These are phyloP conservation scores for Pegoplata infirma DNA, from an alignment of 2,888 invertebrate genomes.

Conservation along the genomic window DNA sequence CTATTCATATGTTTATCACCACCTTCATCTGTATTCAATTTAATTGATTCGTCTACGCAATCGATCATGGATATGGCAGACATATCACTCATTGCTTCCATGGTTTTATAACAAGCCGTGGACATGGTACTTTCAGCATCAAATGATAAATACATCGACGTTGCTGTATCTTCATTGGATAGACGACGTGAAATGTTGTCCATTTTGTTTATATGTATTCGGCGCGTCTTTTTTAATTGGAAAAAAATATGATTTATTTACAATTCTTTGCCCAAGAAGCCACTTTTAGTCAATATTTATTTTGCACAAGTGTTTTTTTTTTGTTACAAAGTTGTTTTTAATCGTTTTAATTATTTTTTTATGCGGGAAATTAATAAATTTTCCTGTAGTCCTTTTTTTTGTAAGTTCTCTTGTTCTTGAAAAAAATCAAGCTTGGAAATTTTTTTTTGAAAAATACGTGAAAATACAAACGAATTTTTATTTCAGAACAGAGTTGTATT, in stretches of 20 bases:
- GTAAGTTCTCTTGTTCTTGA: neutral
- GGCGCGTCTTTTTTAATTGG: neutral
- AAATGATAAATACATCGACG: conserved; percentile 72
- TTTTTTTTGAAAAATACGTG: too few relatives aligned
- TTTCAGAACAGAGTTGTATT: conserved; percentile 29
- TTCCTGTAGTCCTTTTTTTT: neutral
- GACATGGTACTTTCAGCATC: conserved; percentile 71
- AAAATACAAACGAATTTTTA: conserved; percentile 29
- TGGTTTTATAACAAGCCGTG: conserved; percentile 63
- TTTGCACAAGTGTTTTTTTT: neutral
- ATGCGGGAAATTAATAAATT: neutral
- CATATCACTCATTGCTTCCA: conserved; percentile 63
- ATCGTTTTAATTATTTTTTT: neutral
- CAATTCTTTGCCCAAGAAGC: neutral
- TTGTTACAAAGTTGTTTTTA: neutral
- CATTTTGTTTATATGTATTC: conserved; percentile 34
- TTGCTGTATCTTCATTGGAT: conserved; percentile 57
- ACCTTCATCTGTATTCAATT: conserved; percentile 19
- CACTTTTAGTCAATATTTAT: neutral
- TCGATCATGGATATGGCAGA: conserved; percentile 38
- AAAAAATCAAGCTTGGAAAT: conserved; percentile 39
- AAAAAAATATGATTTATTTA: neutral
- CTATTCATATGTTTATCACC: conserved; percentile 60
- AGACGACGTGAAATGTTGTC: conserved; percentile 43
- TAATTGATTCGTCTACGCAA: conserved; percentile 41